A percentile compares a stretch with the other conserved stretches of the same genome.
These are phyloP conservation scores for Flabesymbios commensalis DNA, from an alignment of 2,888 invertebrate genomes.

Conservation along the genomic window DNA sequence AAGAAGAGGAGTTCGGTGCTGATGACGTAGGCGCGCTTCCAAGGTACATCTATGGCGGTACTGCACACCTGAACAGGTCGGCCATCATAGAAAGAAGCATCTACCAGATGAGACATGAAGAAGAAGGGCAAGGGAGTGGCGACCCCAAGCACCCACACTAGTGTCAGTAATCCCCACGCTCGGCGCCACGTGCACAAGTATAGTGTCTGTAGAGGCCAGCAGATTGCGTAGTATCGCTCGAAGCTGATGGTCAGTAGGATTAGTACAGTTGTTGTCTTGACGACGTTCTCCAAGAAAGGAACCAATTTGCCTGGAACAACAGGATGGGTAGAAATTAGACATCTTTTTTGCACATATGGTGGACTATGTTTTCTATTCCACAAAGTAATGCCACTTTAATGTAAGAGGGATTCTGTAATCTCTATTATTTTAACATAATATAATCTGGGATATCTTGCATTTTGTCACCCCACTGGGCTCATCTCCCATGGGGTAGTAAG, in stretches of 20 bases:
- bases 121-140: constrained; percentile 74
- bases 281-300: constrained; percentile 88
- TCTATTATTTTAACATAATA: too few species aligned
- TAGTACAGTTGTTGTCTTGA: constrained; percentile 88
- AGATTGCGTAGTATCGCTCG: constrained; percentile 88
- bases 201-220: constrained; percentile 72
- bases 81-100: constrained; percentile 43
- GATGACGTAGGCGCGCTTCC: constrained; percentile 81
- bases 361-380: too few species aligned
- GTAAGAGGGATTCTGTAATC: too few species aligned
- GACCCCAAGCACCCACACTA: constrained; percentile 59
- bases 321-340: too few species aligned
- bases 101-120: constrained; percentile 76
- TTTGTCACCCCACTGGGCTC: too few species aligned
- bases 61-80: constrained; percentile 75
- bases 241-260: constrained; percentile 92
- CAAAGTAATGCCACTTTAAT: too few species aligned
- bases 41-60: constrained; percentile 77
- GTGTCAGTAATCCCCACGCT: constrained; percentile 54
- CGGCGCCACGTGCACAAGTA: constrained; percentile 59
- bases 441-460: too few species aligned
- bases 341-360: too few species aligned
- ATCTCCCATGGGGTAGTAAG: too few species aligned
- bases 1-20: constrained; percentile 82
- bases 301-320: constrained; percentile 84